A percentile compares a stretch with the other conserved stretches of the same genome.
Evolutionary conservation across 2,888 invertebrate species (phyloP).

Genomic region (Molanna angustata): DNA sequence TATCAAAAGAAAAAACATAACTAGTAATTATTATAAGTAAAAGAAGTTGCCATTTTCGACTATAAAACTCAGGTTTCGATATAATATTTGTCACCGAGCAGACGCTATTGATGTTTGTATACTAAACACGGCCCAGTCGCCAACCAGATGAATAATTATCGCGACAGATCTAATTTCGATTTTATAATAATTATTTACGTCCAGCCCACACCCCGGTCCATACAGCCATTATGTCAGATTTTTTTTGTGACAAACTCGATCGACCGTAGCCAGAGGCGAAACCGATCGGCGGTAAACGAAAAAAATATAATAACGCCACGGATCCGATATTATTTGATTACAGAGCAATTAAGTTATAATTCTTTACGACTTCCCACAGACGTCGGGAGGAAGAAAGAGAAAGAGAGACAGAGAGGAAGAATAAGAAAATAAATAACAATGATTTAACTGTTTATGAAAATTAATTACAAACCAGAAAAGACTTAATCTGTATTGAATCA

Average conservation of each 20-base stretch:
- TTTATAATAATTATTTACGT: slow-evolving; percentile 4
- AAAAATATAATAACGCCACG: slow-evolving; percentile 17
- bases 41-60: too few species aligned
- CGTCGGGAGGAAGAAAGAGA: slow-evolving; percentile 3
- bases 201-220: slow-evolving; percentile 10
- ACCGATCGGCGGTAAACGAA: slow-evolving; percentile 17
- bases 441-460: slow-evolving; percentile 14
- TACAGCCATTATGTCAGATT: slow-evolving; percentile 19
- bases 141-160: background rate
- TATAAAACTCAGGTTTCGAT: too few species aligned
- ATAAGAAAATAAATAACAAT: too few species aligned
- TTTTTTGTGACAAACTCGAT: slow-evolving; percentile 24
- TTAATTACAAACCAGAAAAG: slow-evolving; percentile 12
- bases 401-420: too few species aligned
- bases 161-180: slow-evolving; percentile 9
- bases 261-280: slow-evolving; percentile 10
- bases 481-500: slow-evolving; percentile 15
- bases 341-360: slow-evolving; percentile 31
- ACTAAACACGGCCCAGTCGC: too few species aligned
- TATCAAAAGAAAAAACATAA: too few species aligned
- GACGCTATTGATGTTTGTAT: too few species aligned
- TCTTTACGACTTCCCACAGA: slow-evolving; percentile 26
- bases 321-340: slow-evolving; percentile 28
- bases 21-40: too few species aligned
- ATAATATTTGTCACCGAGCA: too few species aligned